Conservation (phyloP, 2,888 invertebrate species). For the Rutpela maculata region DNA sequence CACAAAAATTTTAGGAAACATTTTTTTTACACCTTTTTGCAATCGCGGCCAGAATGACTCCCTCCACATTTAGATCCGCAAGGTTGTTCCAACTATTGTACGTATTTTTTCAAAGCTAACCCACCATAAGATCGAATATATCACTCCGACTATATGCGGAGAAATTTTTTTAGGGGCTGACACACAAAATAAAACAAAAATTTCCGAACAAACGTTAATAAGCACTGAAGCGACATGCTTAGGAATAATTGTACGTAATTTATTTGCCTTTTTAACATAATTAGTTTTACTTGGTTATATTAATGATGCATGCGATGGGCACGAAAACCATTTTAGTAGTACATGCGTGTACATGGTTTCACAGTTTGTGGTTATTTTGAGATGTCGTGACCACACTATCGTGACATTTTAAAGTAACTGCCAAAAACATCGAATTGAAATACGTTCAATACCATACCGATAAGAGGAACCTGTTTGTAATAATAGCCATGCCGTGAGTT, state of each 20-base stretch:
- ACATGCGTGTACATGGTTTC: conserved; percentile 13
- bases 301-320: neutral
- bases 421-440: conserved; percentile 21
- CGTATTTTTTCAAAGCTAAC: too few relatives aligned
- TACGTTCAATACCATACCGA: conserved; percentile 15
- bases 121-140: too few relatives aligned
- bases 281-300: neutral
- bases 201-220: neutral
- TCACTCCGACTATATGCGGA: too few relatives aligned
- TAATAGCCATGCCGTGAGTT: conserved; percentile 35
- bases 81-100: too few relatives aligned
- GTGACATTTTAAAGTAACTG: conserved; percentile 23
- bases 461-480: conserved; percentile 37
- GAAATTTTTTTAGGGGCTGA: too few relatives aligned
- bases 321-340: conserved; percentile 7
- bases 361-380: conserved; percentile 19
- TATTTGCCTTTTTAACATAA: neutral
- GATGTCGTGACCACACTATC: conserved; percentile 16
- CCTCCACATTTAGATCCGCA: too few relatives aligned
- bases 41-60: too few relatives aligned
- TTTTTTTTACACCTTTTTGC: too few relatives aligned
- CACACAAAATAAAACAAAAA: too few relatives aligned
- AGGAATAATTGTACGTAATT: neutral
- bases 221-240: neutral
- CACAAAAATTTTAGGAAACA: too few relatives aligned